Base-by-base conservation (phyloP, 2,113 vertebrate genomes). In the Blennius ocellaris region DNA sequence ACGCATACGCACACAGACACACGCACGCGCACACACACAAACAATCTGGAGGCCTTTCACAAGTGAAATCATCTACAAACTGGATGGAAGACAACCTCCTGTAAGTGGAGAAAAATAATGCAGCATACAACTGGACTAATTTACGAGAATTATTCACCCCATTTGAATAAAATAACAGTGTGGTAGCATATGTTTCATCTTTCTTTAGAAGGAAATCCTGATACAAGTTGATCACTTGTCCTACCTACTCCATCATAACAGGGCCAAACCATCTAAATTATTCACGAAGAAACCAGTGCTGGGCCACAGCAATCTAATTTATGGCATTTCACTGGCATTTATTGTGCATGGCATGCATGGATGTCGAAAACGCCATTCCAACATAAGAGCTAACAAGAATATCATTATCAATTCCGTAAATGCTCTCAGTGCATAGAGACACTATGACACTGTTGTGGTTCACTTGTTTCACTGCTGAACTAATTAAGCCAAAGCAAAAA, bases 11-110 rank as follows among this genome's bases (percentile, higher is more conserved):
- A n/a, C n/a, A n/a, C n/a, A n/a, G n/a, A n/a, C n/a, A 30, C 21
- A 30, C 21, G 4, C 72, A 77, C 68, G 73, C 37, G 48, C 59
- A 6, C 30, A 59, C 68, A 73, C 37, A 47, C 59, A 6, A 30
- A 59, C 68, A 73, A 76, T 82, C 69, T 81, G 63, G 54, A 83
- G 80, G 80, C 73, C 58, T 69, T 81, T 90, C 88, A 75, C 66
- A 81, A 61, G 54, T 5, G 39, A 30, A 83, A 81, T 87, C 78
- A 76, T 64, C 75, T 79, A 63, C 5, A 59, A 80, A 61, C 83
- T 69, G 79, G 82, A 82, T 52, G 49, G 76, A 83, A 87, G 87
- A 83, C 71, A 79, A 78, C 73, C 74, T 79, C 75, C 84, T 84
- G 68, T 53, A 69, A 62, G 47, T 5, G 6, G 45, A 70, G 75